These are phyloP conservation scores for Hypomecis atomaria DNA, from an alignment of 2,888 invertebrate species.

Conservation along the genomic window DNA sequence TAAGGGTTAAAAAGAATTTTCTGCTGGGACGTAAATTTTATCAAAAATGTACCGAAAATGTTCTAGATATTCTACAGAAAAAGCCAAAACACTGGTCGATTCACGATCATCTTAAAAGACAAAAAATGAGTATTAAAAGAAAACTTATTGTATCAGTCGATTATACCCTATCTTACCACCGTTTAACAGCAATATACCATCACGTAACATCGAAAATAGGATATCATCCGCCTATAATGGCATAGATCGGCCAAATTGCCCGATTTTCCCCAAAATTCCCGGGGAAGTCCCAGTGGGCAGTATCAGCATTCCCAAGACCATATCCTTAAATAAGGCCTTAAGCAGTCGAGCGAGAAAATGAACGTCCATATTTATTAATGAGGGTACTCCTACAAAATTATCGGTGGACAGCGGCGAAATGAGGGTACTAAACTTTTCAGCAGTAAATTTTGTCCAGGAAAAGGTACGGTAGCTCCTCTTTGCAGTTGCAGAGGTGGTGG, in stretches of 20 bases:
- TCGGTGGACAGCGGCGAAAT: background rate
- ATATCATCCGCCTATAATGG: too few relatives aligned
- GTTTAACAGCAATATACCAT: too few relatives aligned
- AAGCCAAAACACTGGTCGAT: too few relatives aligned
- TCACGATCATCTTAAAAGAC: too few relatives aligned
- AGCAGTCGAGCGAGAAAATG: constrained; percentile 11
- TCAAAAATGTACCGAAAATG: too few relatives aligned
- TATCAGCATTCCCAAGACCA: constrained; percentile 7
- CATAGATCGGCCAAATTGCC: background rate
- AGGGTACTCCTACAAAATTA: constrained; percentile 8
- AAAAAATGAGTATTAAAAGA: too few relatives aligned
- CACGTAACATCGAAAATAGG: too few relatives aligned
- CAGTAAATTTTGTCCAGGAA: background rate
- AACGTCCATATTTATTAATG: constrained; percentile 22
- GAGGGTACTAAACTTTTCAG: background rate
- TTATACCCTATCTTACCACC: too few relatives aligned
- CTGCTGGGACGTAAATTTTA: too few relatives aligned
- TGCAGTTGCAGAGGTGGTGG: background rate
- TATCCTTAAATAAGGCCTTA: constrained; percentile 12
- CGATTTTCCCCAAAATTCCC: background rate
- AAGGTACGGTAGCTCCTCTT: background rate
- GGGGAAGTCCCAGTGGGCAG: background rate
- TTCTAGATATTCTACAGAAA: too few relatives aligned
- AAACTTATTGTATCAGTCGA: too few relatives aligned
- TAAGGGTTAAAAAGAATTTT: too few relatives aligned